Conservation (phyloP, 2,113 vertebrate genomes). For the Melanostigma gelatinosum region DNA sequence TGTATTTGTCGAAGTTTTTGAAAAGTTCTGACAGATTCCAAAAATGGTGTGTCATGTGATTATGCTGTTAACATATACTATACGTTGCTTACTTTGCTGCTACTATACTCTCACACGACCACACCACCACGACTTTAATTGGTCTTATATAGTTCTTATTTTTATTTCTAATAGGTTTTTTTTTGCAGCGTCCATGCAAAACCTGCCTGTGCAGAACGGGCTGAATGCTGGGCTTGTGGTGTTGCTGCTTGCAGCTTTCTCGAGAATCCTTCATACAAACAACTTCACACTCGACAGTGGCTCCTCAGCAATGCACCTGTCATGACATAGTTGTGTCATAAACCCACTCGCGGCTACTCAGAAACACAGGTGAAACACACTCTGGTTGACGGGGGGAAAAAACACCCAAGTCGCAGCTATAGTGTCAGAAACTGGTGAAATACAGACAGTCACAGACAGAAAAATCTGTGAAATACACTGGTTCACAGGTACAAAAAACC, state of each 20-base stretch:
- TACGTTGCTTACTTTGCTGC: neutral
- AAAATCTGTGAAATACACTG: neutral
- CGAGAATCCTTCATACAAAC: neutral
- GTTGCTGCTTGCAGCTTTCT: neutral
- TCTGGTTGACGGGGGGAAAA: neutral
- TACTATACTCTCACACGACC: neutral
- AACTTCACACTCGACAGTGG: neutral
- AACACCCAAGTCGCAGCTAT: neutral
- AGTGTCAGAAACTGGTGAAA: neutral
- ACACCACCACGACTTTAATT: neutral
- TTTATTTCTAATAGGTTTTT: neutral
- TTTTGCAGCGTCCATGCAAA: neutral
- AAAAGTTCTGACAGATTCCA: neutral
- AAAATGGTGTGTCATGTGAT: neutral
- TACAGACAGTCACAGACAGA: neutral
- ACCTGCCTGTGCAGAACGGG: neutral
- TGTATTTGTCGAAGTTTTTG: neutral
- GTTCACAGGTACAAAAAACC: neutral
- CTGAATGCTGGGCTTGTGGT: neutral
- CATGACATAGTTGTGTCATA: neutral
- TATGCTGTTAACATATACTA: neutral
- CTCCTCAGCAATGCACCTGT: neutral
- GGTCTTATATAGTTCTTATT: neutral
- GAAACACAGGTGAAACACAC: neutral
- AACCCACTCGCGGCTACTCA: neutral